phyloP scores from a whole-genome alignment of 2,113 vertebrate genomes.

The Stercorarius parasiticus region DNA sequence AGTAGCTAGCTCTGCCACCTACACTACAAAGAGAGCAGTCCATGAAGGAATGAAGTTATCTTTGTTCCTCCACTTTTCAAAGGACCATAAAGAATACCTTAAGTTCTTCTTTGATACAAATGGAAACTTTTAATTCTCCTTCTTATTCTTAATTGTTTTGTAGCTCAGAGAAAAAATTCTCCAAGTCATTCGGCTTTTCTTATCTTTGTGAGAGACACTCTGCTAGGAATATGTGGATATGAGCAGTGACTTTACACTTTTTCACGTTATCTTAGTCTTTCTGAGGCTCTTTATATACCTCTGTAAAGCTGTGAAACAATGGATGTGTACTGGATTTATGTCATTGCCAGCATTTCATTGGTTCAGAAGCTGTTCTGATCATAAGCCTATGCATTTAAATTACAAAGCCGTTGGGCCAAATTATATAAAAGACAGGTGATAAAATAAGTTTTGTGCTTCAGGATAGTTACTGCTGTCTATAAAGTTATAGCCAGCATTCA shows the following conservation, averaged over 20 bases:
- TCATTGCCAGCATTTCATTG: conserved; percentile 29
- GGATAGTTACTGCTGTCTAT: conserved; percentile 32
- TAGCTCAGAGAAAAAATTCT: neutral
- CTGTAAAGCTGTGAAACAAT: conserved; percentile 45
- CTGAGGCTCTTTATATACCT: conserved; percentile 20
- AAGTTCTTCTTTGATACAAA: neutral
- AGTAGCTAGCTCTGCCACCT: neutral
- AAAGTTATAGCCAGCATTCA: conserved; percentile 6
- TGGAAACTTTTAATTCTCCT: neutral
- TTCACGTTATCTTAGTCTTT: conserved; percentile 6
- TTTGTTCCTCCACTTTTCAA: neutral
- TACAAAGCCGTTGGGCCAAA: conserved; percentile 53
- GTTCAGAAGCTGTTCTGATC: conserved; percentile 49
- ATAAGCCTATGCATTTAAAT: conserved; percentile 66
- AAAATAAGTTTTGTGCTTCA: conserved; percentile 44
- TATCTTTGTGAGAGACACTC: neutral
- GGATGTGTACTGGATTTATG: conserved; percentile 48
- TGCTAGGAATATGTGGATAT: neutral
- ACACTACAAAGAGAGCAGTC: neutral
- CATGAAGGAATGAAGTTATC: neutral
- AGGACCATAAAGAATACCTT: neutral
- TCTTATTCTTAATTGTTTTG: neutral
- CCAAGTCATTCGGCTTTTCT: neutral
- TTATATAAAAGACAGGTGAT: conserved; percentile 56
- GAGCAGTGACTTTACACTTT: neutral